Base-by-base conservation (phyloP, 1,140 invertebrate genomes). In the Diachasmimorpha longicaudata region DNA sequence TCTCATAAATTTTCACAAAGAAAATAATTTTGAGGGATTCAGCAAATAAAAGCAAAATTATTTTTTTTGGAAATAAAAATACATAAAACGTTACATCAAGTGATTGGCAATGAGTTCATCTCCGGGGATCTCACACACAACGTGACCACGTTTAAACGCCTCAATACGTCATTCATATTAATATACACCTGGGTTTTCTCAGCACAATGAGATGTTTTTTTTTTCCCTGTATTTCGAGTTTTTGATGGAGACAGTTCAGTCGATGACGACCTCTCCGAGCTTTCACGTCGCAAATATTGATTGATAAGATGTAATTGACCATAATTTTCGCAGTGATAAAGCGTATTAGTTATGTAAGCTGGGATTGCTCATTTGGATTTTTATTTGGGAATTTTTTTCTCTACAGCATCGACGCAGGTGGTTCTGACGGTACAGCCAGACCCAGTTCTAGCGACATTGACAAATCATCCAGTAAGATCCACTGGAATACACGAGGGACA, bases 401-500 rank as follows among this genome's bases (percentile, higher is more conserved):
- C n/a, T n/a, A 0, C 82, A 93, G 92, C 92, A 68, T 90, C 89
- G 66, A 89, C 90, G n/a, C 90, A 93, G 83, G 92, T 93, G 66
- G 90, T 91, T 75, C 81, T 93, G 77, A 92, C 92, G 19, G 92
- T 93, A 4, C 91, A 93, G 79, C 91, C 92, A 82, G 89, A 90
- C 67, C 85, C 87, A 72, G 77, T 85, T 8, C 55, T 74, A 63
- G 77, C 81, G 55, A 77, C 80, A 69, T 63, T 77, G 36, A 73
- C 82, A 16, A 81, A 82, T 42, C 37, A 84, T 23, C 82, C 80
- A 58, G 78, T 81, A 42, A 81, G 86, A 21, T 77, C 84, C 21
- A 68, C 79, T 79, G 31, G 73, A 75, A 6, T 80, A 69, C 31
- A 74, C 77, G 6, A 80, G 70, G 67, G 13, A 66, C 84, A 84